Percentiles rank a stretch among this genome's conserved stretches.
phyloP scores from a whole-genome alignment of 2,113 vertebrate genomes.

The Spilogale gracilis region DNA sequence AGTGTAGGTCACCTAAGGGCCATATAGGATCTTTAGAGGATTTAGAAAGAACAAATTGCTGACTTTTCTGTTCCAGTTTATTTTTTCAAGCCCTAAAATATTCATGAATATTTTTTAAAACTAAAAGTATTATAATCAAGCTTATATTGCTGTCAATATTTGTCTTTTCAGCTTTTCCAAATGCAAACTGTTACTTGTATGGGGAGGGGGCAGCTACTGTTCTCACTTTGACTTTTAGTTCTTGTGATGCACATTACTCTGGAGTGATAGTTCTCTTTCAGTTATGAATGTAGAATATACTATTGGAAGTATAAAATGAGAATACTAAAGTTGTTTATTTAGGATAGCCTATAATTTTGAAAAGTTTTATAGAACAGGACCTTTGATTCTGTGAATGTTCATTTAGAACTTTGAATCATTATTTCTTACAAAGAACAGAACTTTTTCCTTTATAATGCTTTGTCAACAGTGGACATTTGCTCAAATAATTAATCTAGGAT shows the following conservation, averaged over 20 bases:
- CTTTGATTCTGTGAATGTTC: slow-evolving; percentile 29
- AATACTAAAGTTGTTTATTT: slow-evolving; percentile 38
- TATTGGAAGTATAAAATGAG: neutral
- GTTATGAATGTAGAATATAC: neutral
- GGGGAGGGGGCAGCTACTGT: neutral
- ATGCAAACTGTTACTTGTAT: neutral
- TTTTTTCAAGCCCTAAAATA: slow-evolving; percentile 26
- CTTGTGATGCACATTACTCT: neutral
- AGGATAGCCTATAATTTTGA: neutral
- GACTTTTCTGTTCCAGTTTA: slow-evolving; percentile 33
- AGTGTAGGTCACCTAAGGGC: neutral
- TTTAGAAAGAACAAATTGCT: slow-evolving; percentile 15
- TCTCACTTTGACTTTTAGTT: neutral
- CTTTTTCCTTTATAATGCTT: neutral
- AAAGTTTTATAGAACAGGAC: slow-evolving; percentile 27
- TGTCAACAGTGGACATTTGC: neutral
- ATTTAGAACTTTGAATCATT: slow-evolving; percentile 49
- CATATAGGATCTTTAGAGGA: neutral
- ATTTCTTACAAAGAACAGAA: neutral
- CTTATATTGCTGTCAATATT: neutral
- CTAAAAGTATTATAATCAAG: neutral
- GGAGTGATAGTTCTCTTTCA: slow-evolving; percentile 27
- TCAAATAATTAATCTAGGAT: slow-evolving; percentile 46
- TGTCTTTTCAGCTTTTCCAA: neutral
- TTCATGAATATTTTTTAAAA: slow-evolving; percentile 41